These are phyloP conservation scores for Latrodectus hesperus DNA, from an alignment of 2,888 invertebrate species.

Conservation along the genomic window DNA sequence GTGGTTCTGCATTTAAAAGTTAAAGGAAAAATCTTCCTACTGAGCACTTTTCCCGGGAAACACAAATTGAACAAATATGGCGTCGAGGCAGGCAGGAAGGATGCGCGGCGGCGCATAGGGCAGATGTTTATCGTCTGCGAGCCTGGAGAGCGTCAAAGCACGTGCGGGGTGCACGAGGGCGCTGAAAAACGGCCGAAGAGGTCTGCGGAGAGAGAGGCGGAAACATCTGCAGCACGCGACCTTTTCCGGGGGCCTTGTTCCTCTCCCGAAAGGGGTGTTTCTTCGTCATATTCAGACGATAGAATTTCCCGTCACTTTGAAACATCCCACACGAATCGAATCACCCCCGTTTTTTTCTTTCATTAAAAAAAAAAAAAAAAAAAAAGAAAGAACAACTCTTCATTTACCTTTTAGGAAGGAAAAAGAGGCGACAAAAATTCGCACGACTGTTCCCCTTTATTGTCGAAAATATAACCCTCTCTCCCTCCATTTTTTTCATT, in stretches of 20 bases:
- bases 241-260: conserved; percentile 33
- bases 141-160: conserved; percentile 30
- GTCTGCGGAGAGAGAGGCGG: not conserved
- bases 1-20: too few relatives aligned
- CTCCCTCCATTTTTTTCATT: too few relatives aligned
- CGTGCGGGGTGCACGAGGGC: conserved; percentile 15
- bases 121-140: conserved; percentile 44
- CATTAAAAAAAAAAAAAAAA: not conserved
- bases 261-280: conserved; percentile 9
- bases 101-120: conserved; percentile 5
- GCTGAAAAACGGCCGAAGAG: not conserved
- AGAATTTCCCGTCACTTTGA: not conserved
- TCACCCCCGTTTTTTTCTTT: not conserved
- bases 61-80: not conserved
- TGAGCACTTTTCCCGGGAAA: not conserved
- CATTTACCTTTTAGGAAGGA: not conserved
- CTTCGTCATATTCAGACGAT: not conserved
- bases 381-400: not conserved
- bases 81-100: conserved; percentile 7
- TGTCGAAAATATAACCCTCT: too few relatives aligned
- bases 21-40: too few relatives aligned
- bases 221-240: conserved; percentile 47
- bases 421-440: too few relatives aligned
- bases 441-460: too few relatives aligned
- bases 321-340: not conserved